These are phyloP conservation scores for Anarsia innoxiella DNA, from an alignment of 2,888 invertebrate genomes.

Conservation along the genomic window DNA sequence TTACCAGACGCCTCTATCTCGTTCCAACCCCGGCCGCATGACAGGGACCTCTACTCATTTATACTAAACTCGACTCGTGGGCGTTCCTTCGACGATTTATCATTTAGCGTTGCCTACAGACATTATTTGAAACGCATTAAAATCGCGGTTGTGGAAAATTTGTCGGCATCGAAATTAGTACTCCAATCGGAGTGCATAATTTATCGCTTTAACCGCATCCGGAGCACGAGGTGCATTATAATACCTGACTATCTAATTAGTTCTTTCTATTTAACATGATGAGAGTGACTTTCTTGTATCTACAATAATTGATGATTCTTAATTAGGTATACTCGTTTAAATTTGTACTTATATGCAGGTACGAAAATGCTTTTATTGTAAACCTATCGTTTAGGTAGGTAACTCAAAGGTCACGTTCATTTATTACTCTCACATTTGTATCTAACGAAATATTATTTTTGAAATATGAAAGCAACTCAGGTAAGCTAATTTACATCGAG, in stretches of 20 bases:
- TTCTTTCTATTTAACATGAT: too few species aligned
- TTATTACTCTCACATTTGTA: too few species aligned
- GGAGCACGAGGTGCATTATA: conserved; percentile 49
- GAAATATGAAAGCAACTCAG: too few species aligned
- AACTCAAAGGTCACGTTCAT: too few species aligned
- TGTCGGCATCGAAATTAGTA: conserved; percentile 74
- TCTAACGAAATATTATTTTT: too few species aligned
- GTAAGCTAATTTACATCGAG: background rate
- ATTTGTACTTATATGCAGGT: too few species aligned
- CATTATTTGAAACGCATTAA: conserved; percentile 75
- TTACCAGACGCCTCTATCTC: conserved; percentile 61
- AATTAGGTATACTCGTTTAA: too few species aligned
- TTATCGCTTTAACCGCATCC: conserved; percentile 66
- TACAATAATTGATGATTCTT: too few species aligned
- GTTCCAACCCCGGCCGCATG: conserved; percentile 37
- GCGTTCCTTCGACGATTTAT: conserved; percentile 72
- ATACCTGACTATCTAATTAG: conserved; percentile 67
- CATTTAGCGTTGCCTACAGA: conserved; percentile 74
- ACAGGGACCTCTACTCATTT: conserved; percentile 54
- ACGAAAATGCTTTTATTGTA: too few species aligned
- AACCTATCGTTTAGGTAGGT: too few species aligned
- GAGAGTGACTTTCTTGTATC: too few species aligned
- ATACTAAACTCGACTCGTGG: conserved; percentile 60
- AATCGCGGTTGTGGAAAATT: conserved; percentile 72
- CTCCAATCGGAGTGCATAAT: conserved; percentile 65